A percentile compares a stretch with the other conserved stretches of the same genome.
Evolutionary conservation across 2,113 vertebrate species (phyloP).

Genomic region (Mobula hypostoma): DNA sequence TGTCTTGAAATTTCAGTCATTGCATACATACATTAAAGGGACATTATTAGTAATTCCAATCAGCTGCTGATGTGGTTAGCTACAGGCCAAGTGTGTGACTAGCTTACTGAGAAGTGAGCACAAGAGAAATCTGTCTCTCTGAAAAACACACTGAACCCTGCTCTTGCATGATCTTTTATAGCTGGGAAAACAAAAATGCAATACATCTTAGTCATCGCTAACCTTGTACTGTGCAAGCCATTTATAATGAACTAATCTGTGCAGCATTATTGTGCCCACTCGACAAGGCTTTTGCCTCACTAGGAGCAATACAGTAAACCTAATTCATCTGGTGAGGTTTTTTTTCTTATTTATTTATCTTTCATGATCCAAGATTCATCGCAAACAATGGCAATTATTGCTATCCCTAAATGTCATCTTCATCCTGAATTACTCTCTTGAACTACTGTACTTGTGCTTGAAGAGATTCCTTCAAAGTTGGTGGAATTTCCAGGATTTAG

Average conservation of each 20-base stretch:
- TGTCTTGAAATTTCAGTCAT: conserved; percentile 4
- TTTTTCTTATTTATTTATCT: no score
- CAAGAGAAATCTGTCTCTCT: conserved; percentile 18
- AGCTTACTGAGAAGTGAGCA: not conserved
- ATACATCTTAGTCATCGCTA: conserved; percentile 14
- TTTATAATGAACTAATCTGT: conserved; percentile 11
- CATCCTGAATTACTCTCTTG: no score
- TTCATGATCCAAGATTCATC: no score
- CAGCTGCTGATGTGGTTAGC: not conserved
- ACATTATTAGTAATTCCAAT: conserved; percentile 27
- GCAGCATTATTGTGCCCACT: not conserved
- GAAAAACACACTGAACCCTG: conserved; percentile 8
- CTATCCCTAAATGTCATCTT: no score
- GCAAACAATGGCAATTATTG: no score
- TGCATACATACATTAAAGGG: not conserved
- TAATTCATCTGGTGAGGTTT: not conserved
- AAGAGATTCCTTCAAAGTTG: no score
- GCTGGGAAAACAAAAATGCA: conserved; percentile 22
- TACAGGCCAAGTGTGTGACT: conserved; percentile 8
- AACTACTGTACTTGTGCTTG: no score
- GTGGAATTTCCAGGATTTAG: no score
- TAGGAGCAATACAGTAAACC: not conserved
- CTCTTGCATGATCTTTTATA: not conserved
- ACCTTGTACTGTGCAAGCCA: not conserved
- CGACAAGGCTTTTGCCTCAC: not conserved